Evolutionary conservation across 2,888 invertebrate species (phyloP), one percentile per base, ranked within the genome.

Genomic region (Dioctria rufipes): DNA sequence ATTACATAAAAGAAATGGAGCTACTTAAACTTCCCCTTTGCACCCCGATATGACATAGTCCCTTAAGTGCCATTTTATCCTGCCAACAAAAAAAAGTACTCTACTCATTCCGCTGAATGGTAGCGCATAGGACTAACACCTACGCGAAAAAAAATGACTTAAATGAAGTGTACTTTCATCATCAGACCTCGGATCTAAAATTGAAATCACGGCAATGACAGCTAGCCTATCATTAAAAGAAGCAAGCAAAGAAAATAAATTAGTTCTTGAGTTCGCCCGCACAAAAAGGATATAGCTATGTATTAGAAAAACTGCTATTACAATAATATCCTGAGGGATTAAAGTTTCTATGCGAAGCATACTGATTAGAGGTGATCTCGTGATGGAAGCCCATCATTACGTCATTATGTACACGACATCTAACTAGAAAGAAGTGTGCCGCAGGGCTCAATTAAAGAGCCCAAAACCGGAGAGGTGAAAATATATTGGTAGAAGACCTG

Each of bases 351-450:
- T 5, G 58, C 8, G 5, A 42, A 51, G 61, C 13, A 42, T 13
- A n/a, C 46, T 65, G 43, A 60, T 61, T 75, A 43, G 75, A 51
- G 75, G 39, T 40, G 65, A 25, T 39, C 39, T 13, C 60, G 13
- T 75, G 58, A 43, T 51, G 37, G 3, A 25, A 75, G 71, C 51
- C 71, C n/a, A 39, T 71, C 71, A 71, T 54, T 75, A 60, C 60
- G 43, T 60, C 75, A 43, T 75, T 75, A 75, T 25, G 9, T 4
- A 13, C 11, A 43, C 9, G 5, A 13, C 25, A n/a, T 11, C 37
- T 11, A 75, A 61, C 13, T 60, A 61, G 9, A 60, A 61, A 43
- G 75, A 75, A 75, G 75, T 75, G 75, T 71, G 71, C 71, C 71
- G 54, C 51, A 8, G 71, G 6, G 46, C 46, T 6, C 8, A 37